Evolutionary conservation across 2,888 invertebrate genomes (phyloP).

Genomic region (Parelbella ahira): DNA sequence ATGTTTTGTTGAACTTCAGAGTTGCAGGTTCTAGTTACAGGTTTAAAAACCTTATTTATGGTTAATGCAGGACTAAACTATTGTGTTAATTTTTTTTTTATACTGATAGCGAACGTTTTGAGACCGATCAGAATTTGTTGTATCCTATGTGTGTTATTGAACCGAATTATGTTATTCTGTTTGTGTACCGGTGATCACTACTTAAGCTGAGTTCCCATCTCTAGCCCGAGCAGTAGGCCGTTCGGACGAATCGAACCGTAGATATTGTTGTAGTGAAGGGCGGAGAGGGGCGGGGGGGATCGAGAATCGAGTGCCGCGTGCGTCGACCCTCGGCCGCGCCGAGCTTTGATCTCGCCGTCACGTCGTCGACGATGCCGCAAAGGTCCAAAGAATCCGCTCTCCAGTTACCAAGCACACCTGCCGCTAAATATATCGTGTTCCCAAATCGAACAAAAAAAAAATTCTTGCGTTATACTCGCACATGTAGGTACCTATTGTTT

Average conservation of each 20-base stretch:
- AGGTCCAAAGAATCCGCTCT: conserved; percentile 41
- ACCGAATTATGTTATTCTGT: too few relatives aligned
- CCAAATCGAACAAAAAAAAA: conserved; percentile 24
- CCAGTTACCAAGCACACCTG: conserved; percentile 48
- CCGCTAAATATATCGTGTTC: conserved; percentile 28
- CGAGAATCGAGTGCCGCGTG: conserved; percentile 61
- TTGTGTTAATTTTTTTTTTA: too few relatives aligned
- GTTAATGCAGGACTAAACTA: too few relatives aligned
- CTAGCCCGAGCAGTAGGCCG: conserved; percentile 27
- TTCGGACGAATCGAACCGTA: conserved; percentile 50
- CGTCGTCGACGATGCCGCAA: conserved; percentile 42
- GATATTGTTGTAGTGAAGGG: conserved; percentile 38
- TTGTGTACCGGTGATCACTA: too few relatives aligned
- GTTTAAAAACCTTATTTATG: too few relatives aligned
- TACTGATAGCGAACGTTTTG: too few relatives aligned
- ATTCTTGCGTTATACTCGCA: too few relatives aligned
- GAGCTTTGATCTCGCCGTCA: conserved; percentile 64
- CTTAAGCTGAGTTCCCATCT: conserved; percentile 29
- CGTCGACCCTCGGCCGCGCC: conserved; percentile 65
- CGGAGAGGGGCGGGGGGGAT: conserved; percentile 42
- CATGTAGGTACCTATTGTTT: too few relatives aligned
- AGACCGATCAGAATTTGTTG: too few relatives aligned
- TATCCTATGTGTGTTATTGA: too few relatives aligned
- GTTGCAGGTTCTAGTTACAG: too few relatives aligned
- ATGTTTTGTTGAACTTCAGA: too few relatives aligned